phyloP scores from a whole-genome alignment of 30 jellyfish, hydroid and myxozoan species.

The Catostylus mosaicus region DNA sequence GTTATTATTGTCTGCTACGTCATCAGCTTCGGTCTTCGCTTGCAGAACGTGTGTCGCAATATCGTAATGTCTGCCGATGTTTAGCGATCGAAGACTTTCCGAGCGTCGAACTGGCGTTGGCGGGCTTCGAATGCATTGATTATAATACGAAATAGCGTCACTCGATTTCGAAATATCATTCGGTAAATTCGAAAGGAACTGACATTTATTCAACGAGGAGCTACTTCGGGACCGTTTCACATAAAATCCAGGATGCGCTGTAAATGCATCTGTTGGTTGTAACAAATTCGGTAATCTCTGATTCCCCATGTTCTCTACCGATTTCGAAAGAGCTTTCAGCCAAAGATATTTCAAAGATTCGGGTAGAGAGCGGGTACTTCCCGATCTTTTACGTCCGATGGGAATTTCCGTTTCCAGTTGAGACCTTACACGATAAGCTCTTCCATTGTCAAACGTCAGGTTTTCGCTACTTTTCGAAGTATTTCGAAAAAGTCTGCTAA shows the following conservation, averaged over 20 bases:
- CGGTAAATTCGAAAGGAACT: conserved; percentile 4
- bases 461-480: conserved; percentile 1
- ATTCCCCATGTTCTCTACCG: conserved; percentile 25
- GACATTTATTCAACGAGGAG: conserved; percentile 40
- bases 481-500: conserved; percentile 39
- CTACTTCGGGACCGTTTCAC: conserved; percentile 52
- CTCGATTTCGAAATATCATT: conserved; percentile 15
- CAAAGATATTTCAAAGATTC: conserved; percentile 57
- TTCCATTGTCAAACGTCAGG: background rate
- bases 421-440: conserved; percentile 14
- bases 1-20: conserved; percentile 43
- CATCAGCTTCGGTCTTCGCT: conserved; percentile 5
- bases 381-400: conserved; percentile 62
- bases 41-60: conserved; percentile 68
- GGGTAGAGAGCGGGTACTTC: conserved; percentile 73
- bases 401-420: conserved; percentile 28
- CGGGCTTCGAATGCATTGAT: conserved; percentile 41
- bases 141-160: conserved; percentile 14
- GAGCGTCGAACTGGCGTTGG: conserved; percentile 58
- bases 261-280: conserved; percentile 2
- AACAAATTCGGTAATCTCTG: conserved; percentile 2
- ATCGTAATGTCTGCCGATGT: conserved; percentile 47
- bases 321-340: conserved; percentile 39
- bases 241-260: conserved; percentile 17
- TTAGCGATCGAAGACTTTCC: conserved; percentile 71